A percentile compares a stretch with the other conserved stretches of the same genome.
phyloP scores from a whole-genome alignment of 2,797 vertebrate species.

The Apodemus agrarius region DNA sequence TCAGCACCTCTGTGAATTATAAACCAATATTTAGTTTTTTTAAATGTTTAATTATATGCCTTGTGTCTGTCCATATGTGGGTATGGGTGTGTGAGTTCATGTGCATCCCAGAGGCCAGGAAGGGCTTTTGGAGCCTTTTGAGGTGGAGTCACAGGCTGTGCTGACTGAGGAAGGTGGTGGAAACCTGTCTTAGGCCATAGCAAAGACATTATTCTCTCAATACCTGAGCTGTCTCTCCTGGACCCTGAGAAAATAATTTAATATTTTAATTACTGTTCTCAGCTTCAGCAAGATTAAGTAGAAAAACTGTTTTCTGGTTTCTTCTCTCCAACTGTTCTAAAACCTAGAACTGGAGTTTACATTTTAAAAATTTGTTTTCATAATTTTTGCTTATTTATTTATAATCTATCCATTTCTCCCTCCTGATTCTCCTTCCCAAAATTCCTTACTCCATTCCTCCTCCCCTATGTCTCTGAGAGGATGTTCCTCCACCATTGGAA shows the following conservation, averaged over 20 bases:
- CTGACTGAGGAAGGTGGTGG: background rate
- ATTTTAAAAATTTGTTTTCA: too few relatives aligned
- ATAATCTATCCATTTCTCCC: too few relatives aligned
- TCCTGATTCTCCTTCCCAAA: too few relatives aligned
- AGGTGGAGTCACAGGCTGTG: background rate
- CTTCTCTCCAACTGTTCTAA: background rate
- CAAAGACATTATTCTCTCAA: background rate
- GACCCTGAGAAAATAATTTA: background rate
- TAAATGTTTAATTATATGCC: background rate
- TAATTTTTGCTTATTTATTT: too few relatives aligned
- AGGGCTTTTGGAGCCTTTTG: background rate
- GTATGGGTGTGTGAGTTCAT: accelerated
- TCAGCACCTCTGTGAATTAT: slow-evolving; percentile 44
- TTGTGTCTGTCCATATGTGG: background rate
- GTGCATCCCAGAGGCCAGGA: background rate
- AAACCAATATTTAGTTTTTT: background rate
- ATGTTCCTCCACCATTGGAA: background rate
- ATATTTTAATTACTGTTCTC: background rate
- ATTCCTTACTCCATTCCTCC: too few relatives aligned
- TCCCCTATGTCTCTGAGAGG: too few relatives aligned
- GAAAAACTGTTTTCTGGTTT: background rate
- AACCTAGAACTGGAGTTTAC: background rate
- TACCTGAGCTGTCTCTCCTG: background rate
- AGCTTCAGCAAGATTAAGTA: background rate
- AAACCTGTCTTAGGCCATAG: background rate